phyloP scores from a whole-genome alignment of 2,797 vertebrate species.

The Adelosebastes latens region DNA sequence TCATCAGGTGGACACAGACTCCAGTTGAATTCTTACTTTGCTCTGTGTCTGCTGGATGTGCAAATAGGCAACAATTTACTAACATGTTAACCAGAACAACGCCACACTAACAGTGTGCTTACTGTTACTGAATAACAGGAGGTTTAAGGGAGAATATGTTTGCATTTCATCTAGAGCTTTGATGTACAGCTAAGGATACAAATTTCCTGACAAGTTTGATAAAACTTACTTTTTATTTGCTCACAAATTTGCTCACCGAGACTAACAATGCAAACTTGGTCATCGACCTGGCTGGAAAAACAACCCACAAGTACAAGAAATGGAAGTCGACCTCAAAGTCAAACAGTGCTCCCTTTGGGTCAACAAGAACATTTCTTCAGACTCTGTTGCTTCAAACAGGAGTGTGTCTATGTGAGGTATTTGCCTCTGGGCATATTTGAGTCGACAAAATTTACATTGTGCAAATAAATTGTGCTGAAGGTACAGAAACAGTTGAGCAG shows the following conservation, averaged over 20 bases:
- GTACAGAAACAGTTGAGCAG: conserved; percentile 6
- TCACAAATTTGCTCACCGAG: background rate
- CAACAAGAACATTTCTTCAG: background rate
- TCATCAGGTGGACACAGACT: background rate
- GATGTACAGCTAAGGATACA: background rate
- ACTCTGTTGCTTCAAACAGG: background rate
- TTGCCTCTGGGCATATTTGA: conserved; percentile 13
- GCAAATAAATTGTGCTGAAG: conserved; percentile 44
- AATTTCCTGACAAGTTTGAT: background rate
- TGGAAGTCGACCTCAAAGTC: background rate
- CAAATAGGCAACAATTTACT: no score
- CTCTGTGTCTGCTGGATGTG: no score
- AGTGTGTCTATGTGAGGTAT: background rate
- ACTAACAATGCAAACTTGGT: no score
- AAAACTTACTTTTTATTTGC: background rate
- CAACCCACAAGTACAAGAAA: no score
- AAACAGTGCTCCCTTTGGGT: background rate
- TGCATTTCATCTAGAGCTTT: background rate
- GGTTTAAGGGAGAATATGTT: background rate
- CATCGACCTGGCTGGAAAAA: no score
- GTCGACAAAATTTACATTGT: conserved; percentile 19
- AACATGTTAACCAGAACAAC: background rate
- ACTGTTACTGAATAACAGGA: background rate
- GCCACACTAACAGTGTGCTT: background rate
- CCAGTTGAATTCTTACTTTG: background rate